Evolutionary conservation across 2,888 invertebrate species (phyloP).

Genomic region (Mesorhabditis belari): DNA sequence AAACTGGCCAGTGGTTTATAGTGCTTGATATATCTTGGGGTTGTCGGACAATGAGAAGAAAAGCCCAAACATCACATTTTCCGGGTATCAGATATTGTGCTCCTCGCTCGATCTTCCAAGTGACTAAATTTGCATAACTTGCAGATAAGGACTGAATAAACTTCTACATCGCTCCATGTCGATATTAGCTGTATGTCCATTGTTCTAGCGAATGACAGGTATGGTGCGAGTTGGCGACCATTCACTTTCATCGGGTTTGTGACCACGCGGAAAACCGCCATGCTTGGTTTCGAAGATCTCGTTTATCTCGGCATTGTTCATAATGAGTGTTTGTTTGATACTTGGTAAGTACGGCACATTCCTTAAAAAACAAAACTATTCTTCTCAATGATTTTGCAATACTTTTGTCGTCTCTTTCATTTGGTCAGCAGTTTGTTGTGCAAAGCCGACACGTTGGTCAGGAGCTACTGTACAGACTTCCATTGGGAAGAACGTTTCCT

Average conservation of each 20-base stretch:
- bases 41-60: too few species aligned
- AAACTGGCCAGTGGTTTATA: too few species aligned
- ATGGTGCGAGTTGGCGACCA: background rate
- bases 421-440: slow-evolving; percentile 21
- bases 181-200: background rate
- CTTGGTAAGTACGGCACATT: slow-evolving; percentile 18
- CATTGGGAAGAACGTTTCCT: slow-evolving; percentile 20
- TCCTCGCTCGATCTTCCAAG: too few species aligned
- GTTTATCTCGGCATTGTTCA: slow-evolving; percentile 2
- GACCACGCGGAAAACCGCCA: background rate
- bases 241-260: background rate
- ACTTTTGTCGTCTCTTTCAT: slow-evolving; percentile 19
- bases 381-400: background rate
- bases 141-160: too few species aligned
- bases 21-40: too few species aligned
- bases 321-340: slow-evolving; percentile 9
- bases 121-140: too few species aligned
- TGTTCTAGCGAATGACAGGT: background rate
- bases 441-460: slow-evolving; percentile 29
- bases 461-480: slow-evolving; percentile 20
- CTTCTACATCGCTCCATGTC: too few species aligned
- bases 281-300: background rate
- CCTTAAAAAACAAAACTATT: background rate
- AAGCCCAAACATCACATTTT: too few species aligned
- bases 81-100: too few species aligned